Base-by-base conservation (phyloP, 1,140 invertebrate genomes). In the Pentalonia nigronervosa region DNA sequence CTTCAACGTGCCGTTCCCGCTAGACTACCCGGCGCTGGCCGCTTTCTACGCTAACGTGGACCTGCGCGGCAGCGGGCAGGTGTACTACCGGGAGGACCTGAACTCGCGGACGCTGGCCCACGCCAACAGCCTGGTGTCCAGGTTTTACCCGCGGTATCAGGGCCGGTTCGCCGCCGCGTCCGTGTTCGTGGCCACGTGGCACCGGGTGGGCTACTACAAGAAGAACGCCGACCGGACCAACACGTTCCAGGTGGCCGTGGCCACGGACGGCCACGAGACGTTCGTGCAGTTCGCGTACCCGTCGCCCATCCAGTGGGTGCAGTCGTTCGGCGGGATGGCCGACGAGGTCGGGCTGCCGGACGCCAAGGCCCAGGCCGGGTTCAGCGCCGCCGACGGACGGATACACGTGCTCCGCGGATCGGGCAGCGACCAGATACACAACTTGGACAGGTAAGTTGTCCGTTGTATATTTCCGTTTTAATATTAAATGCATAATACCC, bases 31-130 rank as follows among this genome's bases (percentile, higher is more conserved):
- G 0, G 96, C 98, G 0, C 98, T 99, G 94, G 98, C 98, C 0
- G 97, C 98, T 1, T 97, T 99, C 94, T 99, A 99, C 94, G 97
- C 98, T 0, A 99, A 99, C 95, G 96, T 99, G 3, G 98, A 99
- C 95, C 98, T 97, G 0, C 96, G 96, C n/a, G 95, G 95, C 47
- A 95, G 96, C 8, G 98, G 98, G 25, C 95, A 95, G 3, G 96
- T 99, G 87, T 98, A 97, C 94, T 98, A 97, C 95, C 96, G 97
- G 94, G 97, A 98, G 95, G 97, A 97, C 0, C 95, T 96, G 88
- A 96, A 97, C 93, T 94, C 95, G 0, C 95, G 96, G 7, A 94
- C 97, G 2, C 94, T 99, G 30, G 95, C 96, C 11, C 96, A 97
- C 94, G 97, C 97, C 0, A 96, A 96, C 7, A 95, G 96, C 93